phyloP scores from a whole-genome alignment of 2,888 invertebrate genomes.

The Calameuta idolon region DNA sequence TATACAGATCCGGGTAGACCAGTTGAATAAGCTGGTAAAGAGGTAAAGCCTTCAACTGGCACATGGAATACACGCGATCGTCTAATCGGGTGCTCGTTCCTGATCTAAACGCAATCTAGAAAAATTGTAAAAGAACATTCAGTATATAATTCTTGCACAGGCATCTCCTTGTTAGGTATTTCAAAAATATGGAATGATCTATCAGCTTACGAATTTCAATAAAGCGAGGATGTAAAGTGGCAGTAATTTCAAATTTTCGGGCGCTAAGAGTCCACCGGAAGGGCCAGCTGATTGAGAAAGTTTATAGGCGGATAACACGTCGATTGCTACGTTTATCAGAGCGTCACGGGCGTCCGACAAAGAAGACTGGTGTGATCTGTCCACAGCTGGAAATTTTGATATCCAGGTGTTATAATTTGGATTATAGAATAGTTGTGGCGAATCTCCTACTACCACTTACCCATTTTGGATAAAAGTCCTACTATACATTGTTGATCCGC shows the following conservation, averaged over 20 bases:
- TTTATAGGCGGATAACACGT: slow-evolving; percentile 84
- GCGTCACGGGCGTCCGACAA: slow-evolving; percentile 96
- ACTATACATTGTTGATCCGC: slow-evolving; percentile 96
- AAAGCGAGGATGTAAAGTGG: slow-evolving; percentile 91
- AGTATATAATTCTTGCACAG: background rate
- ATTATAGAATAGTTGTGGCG: background rate
- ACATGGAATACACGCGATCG: slow-evolving; percentile 94
- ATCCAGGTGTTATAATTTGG: background rate
- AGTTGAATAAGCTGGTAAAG: slow-evolving; percentile 82
- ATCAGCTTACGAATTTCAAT: slow-evolving; percentile 80
- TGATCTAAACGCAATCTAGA: slow-evolving; percentile 86
- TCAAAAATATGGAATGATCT: background rate
- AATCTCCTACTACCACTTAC: slow-evolving; percentile 65
- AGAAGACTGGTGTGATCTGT: slow-evolving; percentile 86
- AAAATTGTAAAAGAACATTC: slow-evolving; percentile 37
- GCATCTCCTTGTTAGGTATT: background rate
- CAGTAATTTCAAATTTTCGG: slow-evolving; percentile 82
- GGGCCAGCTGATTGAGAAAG: slow-evolving; percentile 69
- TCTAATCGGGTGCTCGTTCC: slow-evolving; percentile 91
- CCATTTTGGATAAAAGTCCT: slow-evolving; percentile 96
- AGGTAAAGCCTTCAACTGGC: slow-evolving; percentile 91
- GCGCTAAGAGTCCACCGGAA: slow-evolving; percentile 76
- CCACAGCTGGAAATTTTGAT: slow-evolving; percentile 76
- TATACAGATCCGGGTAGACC: slow-evolving; percentile 93
- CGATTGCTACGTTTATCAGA: slow-evolving; percentile 93